Percentiles rank a stretch among this genome's conserved stretches.
Evolutionary conservation across 2,113 vertebrate genomes (phyloP).

Genomic region (Muscicapa adusta): DNA sequence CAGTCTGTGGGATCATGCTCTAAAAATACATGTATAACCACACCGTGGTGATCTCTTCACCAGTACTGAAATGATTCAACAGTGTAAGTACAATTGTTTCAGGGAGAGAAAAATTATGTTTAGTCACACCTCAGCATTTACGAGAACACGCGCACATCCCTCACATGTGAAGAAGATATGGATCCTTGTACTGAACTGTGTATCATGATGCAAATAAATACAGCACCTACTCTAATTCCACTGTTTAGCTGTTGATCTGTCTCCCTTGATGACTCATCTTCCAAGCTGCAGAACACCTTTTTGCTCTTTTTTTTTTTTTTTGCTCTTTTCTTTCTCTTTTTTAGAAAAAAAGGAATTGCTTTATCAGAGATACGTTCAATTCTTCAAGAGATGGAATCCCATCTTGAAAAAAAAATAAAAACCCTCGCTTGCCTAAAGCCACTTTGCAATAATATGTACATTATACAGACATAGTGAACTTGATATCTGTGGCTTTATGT

Average conservation of each 20-base stretch:
- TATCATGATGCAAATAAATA: neutral
- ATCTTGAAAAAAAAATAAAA: neutral
- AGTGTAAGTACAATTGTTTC: neutral
- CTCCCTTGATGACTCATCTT: neutral
- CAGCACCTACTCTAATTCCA: neutral
- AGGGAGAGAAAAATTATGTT: neutral
- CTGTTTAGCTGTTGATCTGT: neutral
- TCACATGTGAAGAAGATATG: fast-evolving
- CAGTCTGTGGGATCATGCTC: neutral
- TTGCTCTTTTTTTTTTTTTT: neutral
- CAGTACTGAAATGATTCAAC: neutral
- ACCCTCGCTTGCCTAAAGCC: neutral
- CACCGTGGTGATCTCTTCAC: neutral
- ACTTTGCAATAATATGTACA: neutral
- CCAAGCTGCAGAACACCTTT: neutral
- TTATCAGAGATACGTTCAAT: neutral
- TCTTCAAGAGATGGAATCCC: neutral
- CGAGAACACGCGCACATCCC: fast-evolving
- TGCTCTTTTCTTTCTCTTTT: neutral
- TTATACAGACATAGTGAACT: neutral
- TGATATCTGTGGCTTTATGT: neutral
- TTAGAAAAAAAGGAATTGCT: neutral
- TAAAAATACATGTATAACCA: neutral
- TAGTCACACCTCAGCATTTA: neutral
- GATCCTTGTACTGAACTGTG: neutral